phyloP scores from a whole-genome alignment of 1,140 invertebrate species.

The Physella acuta region DNA sequence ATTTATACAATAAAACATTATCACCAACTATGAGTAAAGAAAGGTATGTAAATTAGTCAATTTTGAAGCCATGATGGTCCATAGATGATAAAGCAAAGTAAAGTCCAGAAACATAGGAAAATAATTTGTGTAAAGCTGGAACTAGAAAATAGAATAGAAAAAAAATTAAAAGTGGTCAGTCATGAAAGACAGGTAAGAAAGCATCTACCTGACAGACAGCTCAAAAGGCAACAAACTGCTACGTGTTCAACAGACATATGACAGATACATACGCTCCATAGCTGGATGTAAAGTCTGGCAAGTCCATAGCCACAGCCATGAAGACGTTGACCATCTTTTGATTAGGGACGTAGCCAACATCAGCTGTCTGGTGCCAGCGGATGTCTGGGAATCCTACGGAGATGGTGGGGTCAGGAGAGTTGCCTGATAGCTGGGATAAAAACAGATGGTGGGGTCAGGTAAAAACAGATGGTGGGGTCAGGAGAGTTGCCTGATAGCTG shows the following conservation, averaged over 20 bases:
- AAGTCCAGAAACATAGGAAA: no score
- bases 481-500: no score
- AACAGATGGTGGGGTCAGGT: no score
- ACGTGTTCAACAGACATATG: not conserved
- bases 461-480: no score
- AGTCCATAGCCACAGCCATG: slow-evolving; percentile 47
- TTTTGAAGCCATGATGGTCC: no score
- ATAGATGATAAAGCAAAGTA: no score
- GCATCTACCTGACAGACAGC: not conserved
- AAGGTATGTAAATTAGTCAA: no score
- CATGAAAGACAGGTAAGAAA: not conserved
- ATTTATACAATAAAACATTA: no score
- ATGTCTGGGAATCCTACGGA: slow-evolving; percentile 37
- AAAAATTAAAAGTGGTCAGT: not conserved
- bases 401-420: not conserved
- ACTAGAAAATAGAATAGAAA: not conserved
- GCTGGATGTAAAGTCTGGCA: slow-evolving; percentile 41
- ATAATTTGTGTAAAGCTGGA: no score
- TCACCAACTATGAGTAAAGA: no score
- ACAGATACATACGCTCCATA: slow-evolving; percentile 28
- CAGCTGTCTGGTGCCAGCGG: slow-evolving; percentile 50
- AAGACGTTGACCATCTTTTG: slow-evolving; percentile 39
- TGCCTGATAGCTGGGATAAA: slow-evolving; percentile 24
- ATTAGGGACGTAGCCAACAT: slow-evolving; percentile 46
- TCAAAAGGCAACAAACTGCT: not conserved